Conservation (phyloP, 2,113 vertebrate species). For the Lasiurus borealis region DNA sequence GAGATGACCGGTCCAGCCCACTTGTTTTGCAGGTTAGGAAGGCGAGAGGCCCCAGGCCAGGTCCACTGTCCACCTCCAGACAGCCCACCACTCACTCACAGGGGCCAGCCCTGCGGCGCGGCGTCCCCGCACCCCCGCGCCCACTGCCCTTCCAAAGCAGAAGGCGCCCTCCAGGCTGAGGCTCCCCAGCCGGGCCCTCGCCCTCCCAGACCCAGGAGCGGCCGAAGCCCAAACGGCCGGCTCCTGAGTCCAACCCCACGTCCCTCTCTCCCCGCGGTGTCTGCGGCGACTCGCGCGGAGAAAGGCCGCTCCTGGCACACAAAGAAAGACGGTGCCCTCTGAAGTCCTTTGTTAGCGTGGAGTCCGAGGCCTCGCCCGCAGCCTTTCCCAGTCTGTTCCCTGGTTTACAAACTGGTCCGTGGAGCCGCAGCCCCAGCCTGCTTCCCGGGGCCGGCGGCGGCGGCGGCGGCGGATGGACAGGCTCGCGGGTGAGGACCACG, state of each 20-base stretch:
- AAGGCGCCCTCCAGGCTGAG: neutral
- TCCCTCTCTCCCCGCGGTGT: neutral
- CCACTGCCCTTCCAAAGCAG: neutral
- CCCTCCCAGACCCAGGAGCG: neutral
- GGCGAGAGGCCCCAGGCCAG: neutral
- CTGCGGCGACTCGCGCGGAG: neutral
- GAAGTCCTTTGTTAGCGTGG: constrained; percentile 66
- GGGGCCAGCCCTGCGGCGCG: neutral
- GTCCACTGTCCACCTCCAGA: neutral
- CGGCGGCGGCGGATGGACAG: neutral
- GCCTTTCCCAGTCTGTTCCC: neutral
- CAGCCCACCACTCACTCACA: neutral
- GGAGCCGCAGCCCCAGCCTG: neutral
- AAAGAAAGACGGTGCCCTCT: constrained; percentile 73
- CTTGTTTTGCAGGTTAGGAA: neutral
- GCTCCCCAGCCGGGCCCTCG: neutral
- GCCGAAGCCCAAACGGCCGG: neutral
- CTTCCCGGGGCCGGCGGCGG: constrained; percentile 38
- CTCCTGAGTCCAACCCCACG: neutral
- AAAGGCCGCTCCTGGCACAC: constrained; percentile 48
- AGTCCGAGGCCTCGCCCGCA: neutral
- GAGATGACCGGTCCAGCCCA: too few relatives aligned
- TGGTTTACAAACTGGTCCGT: neutral
- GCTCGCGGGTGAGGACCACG: neutral
- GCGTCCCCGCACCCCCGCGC: too few relatives aligned